These are phyloP conservation scores for Dynastes maya DNA, from an alignment of 2,888 invertebrate species.

Conservation along the genomic window DNA sequence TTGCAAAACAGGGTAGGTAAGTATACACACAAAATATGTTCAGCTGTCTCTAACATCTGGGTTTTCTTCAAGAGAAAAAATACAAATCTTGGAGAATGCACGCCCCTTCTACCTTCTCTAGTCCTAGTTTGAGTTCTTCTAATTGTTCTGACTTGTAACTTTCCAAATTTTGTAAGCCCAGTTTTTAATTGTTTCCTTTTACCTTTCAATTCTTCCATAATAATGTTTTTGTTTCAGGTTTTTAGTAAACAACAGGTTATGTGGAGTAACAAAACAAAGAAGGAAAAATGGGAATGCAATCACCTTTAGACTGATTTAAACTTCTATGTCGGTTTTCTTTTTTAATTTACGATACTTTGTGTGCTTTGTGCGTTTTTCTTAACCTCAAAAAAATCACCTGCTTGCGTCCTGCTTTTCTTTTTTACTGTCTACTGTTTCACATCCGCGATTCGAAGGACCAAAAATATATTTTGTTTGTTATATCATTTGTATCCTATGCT, in stretches of 20 bases:
- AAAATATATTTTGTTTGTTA: no score
- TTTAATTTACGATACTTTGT: neutral
- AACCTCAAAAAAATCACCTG: neutral
- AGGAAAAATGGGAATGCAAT: neutral
- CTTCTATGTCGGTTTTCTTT: neutral
- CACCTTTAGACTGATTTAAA: neutral
- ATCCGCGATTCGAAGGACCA: no score
- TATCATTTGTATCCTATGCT: no score
- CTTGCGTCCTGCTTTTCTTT: neutral
- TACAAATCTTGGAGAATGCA: neutral
- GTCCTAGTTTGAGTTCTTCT: neutral
- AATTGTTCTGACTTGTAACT: neutral
- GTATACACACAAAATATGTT: no score
- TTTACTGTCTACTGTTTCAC: neutral
- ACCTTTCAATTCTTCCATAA: neutral
- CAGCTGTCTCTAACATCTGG: no score
- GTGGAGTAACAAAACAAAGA: neutral
- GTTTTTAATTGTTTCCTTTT: neutral
- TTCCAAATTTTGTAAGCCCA: neutral
- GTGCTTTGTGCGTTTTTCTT: neutral
- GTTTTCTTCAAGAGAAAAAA: no score
- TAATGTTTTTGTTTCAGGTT: neutral
- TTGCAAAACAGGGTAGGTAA: no score
- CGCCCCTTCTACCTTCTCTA: neutral
- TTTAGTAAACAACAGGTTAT: neutral